Evolutionary conservation across 2,888 invertebrate genomes (phyloP).

Genomic region (Junonia oenone): DNA sequence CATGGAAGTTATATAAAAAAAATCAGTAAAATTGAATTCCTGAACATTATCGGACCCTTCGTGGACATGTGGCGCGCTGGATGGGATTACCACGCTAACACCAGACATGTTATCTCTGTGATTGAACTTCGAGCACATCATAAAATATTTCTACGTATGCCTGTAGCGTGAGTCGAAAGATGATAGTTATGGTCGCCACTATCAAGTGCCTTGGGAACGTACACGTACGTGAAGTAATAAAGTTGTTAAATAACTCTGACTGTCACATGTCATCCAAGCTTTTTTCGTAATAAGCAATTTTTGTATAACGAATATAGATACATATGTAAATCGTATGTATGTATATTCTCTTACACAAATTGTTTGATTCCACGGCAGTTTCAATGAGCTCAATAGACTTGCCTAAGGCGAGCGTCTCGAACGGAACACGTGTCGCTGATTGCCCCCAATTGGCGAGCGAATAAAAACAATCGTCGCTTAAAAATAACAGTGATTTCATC

Average conservation of each 20-base stretch:
- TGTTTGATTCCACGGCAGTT: conserved; percentile 42
- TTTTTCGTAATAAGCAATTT: background rate
- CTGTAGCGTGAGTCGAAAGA: conserved; percentile 33
- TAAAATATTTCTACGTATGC: conserved; percentile 56
- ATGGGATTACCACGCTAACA: conserved; percentile 57
- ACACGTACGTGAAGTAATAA: background rate
- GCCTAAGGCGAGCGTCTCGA: conserved; percentile 61
- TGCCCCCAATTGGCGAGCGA: conserved; percentile 78
- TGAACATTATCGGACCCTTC: conserved; percentile 30
- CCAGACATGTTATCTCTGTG: conserved; percentile 60
- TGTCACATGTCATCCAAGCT: background rate
- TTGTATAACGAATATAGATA: background rate
- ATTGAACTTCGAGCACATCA: conserved; percentile 58
- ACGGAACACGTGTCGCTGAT: conserved; percentile 76
- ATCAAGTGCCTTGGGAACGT: conserved; percentile 41
- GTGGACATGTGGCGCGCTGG: conserved; percentile 55
- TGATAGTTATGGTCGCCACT: conserved; percentile 33
- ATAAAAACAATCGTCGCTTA: conserved; percentile 79
- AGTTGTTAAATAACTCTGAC: background rate
- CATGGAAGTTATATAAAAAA: background rate
- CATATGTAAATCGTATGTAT: background rate
- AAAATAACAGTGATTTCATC: conserved; percentile 80
- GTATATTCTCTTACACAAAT: conserved; percentile 12
- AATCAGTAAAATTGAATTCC: background rate
- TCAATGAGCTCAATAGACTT: conserved; percentile 63